Evolutionary conservation across 2,888 invertebrate species (phyloP).

Genomic region (Lithodes maja): DNA sequence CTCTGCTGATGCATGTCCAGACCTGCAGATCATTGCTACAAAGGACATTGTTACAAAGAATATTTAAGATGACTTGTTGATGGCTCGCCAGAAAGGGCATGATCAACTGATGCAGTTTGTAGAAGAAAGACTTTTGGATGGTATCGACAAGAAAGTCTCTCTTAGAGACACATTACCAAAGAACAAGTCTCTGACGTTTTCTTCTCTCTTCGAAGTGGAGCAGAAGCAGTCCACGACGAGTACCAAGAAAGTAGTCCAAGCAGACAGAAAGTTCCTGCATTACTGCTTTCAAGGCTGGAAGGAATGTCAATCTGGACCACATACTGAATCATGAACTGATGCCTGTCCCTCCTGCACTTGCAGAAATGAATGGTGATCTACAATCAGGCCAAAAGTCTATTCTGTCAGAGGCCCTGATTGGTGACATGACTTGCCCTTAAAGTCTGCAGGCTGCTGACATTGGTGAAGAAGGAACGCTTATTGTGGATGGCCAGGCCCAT

Average conservation of each 20-base stretch:
- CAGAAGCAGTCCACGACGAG: slow-evolving; percentile 17
- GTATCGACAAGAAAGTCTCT: neutral
- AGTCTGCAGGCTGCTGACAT: neutral
- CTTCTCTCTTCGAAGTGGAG: neutral
- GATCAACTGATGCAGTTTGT: no score
- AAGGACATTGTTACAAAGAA: no score
- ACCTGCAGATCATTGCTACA: no score
- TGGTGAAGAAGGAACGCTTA: neutral
- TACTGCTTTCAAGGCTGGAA: neutral
- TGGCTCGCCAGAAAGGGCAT: neutral
- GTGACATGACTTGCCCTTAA: neutral
- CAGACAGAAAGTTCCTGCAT: neutral
- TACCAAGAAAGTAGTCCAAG: neutral
- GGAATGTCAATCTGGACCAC: neutral
- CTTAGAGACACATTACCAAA: neutral
- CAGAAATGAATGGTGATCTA: neutral
- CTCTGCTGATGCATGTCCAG: no score
- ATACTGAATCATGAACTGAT: neutral
- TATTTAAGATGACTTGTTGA: neutral
- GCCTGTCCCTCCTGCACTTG: neutral
- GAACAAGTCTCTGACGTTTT: neutral
- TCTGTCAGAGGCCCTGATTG: neutral
- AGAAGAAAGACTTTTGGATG: neutral
- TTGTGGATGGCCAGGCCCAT: neutral
- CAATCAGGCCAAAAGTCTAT: neutral